These are phyloP conservation scores for Sphenodon punctatus DNA, from an alignment of 2,797 vertebrate genomes.

Conservation along the genomic window DNA sequence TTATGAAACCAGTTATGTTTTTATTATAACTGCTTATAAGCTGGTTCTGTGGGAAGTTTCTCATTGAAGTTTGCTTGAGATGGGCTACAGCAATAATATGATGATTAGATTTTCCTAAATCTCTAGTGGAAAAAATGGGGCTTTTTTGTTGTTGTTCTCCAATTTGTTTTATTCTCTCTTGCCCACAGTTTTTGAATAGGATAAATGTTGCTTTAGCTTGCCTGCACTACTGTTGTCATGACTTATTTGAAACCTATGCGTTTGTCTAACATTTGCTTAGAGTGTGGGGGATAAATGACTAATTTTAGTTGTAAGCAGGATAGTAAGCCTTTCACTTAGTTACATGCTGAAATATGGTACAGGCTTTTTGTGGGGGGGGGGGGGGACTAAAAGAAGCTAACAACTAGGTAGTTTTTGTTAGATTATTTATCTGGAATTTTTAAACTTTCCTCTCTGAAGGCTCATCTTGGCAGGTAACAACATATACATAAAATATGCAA, in stretches of 20 bases:
- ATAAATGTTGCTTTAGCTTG: neutral
- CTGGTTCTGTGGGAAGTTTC: neutral
- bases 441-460: too few species aligned
- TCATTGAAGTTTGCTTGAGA: neutral
- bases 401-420: too few species aligned
- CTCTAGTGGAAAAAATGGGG: neutral
- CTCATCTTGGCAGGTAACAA: too few species aligned
- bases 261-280: too few species aligned
- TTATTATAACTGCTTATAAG: neutral
- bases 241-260: neutral
- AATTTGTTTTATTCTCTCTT: neutral
- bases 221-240: neutral
- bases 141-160: neutral
- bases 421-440: too few species aligned
- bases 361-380: too few species aligned
- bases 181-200: neutral
- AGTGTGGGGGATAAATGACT: too few species aligned
- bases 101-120: neutral
- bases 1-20: neutral
- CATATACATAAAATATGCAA: too few species aligned
- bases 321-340: too few species aligned
- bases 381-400: too few species aligned
- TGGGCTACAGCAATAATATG: neutral
- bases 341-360: too few species aligned
- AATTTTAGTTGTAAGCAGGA: too few species aligned